phyloP scores from a whole-genome alignment of 2,888 invertebrate genomes.

The Crioceris asparagi region DNA sequence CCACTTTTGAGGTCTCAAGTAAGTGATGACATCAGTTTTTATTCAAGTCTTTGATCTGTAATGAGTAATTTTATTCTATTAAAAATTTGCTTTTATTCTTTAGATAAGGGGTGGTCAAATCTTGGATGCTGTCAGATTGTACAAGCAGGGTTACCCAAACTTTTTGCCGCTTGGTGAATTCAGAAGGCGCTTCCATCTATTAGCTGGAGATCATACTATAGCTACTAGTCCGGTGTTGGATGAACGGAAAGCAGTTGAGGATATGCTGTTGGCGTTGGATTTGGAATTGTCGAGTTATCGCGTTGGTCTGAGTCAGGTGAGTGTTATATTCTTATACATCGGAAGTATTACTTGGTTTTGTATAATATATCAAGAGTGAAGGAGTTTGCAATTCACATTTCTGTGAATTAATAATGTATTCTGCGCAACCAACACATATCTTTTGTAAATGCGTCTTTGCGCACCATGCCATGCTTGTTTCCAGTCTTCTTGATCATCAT shows the following conservation, averaged over 20 bases:
- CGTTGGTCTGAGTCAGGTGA: conserved; percentile 86
- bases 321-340: too few species aligned
- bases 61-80: conserved; percentile 2
- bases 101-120: conserved; percentile 85
- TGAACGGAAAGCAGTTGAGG: conserved; percentile 63
- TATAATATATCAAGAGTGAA: too few species aligned
- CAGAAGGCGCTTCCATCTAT: conserved; percentile 65
- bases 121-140: conserved; percentile 76
- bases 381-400: too few species aligned
- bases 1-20: conserved; percentile 82
- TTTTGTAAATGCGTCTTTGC: too few species aligned
- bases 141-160: conserved; percentile 91
- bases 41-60: too few species aligned
- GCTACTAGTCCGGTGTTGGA: conserved; percentile 38
- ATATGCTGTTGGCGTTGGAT: conserved; percentile 73
- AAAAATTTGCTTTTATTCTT: conserved; percentile 24
- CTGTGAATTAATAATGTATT: too few species aligned
- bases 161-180: conserved; percentile 84
- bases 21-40: conserved; percentile 15
- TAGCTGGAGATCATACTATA: conserved; percentile 39
- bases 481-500: too few species aligned
- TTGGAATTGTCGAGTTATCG: conserved; percentile 77
- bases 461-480: too few species aligned
- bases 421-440: too few species aligned
- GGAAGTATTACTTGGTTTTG: too few species aligned